phyloP scores from a whole-genome alignment of 2,888 invertebrate genomes.

The Lithophane leautieri region DNA sequence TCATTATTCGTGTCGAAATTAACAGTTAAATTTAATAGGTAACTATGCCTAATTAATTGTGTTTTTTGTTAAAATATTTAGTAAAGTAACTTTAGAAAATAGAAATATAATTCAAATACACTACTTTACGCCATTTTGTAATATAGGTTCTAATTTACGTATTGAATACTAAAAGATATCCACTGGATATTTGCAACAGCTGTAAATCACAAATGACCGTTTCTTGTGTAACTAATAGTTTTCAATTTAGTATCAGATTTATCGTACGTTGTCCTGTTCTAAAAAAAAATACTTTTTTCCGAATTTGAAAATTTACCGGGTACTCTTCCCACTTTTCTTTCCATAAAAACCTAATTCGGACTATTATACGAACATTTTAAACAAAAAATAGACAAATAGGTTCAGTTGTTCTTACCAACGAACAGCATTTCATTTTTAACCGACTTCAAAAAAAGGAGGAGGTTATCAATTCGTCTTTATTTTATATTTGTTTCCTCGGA shows the following conservation, averaged over 20 bases:
- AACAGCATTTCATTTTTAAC: too few relatives aligned
- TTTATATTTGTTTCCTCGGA: too few relatives aligned
- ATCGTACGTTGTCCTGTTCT: too few relatives aligned
- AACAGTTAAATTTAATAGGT: not conserved
- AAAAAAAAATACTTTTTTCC: too few relatives aligned
- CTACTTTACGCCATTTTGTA: not conserved
- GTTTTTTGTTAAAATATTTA: not conserved
- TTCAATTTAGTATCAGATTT: conserved; percentile 8
- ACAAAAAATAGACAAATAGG: too few relatives aligned
- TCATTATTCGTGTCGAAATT: conserved; percentile 15
- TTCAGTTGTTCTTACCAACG: too few relatives aligned
- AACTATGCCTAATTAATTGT: not conserved
- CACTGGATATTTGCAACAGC: not conserved
- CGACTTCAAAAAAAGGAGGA: too few relatives aligned
- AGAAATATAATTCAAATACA: not conserved
- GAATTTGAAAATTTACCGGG: too few relatives aligned
- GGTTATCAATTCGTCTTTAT: too few relatives aligned
- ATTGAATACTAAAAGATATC: not conserved
- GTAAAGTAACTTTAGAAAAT: not conserved
- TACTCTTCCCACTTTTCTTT: too few relatives aligned
- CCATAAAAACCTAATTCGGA: too few relatives aligned
- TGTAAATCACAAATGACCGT: conserved; percentile 12
- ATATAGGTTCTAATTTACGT: not conserved
- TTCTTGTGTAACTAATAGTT: not conserved
- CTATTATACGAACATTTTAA: too few relatives aligned